These are phyloP conservation scores for Prunella fulvescens DNA, from an alignment of 2,113 vertebrate genomes.

Conservation along the genomic window DNA sequence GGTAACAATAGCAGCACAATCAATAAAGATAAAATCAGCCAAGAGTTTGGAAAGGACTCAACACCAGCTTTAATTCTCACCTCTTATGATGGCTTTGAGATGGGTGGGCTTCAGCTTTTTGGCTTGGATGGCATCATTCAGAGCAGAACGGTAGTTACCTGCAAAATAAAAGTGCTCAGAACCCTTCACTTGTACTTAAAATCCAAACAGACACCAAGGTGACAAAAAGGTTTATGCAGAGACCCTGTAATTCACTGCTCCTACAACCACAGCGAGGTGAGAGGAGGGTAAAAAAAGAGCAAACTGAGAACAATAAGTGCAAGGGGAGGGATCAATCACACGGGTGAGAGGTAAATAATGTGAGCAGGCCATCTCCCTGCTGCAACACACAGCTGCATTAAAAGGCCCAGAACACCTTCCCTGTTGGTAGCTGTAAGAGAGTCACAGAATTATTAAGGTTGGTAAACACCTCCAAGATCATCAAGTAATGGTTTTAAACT, in stretches of 20 bases:
- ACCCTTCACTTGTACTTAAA: background rate
- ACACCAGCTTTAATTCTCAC: slow-evolving; percentile 46
- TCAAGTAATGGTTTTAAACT: background rate
- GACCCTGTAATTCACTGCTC: background rate
- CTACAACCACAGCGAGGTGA: rapidly evolving
- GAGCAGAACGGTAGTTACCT: slow-evolving; percentile 93
- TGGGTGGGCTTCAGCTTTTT: slow-evolving; percentile 88
- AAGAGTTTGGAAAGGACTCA: background rate
- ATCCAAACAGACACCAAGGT: background rate
- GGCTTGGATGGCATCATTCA: slow-evolving; percentile 83
- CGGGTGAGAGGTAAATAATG: background rate
- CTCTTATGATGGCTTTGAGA: slow-evolving; percentile 90
- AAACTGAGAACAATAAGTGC: background rate
- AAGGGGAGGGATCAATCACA: background rate
- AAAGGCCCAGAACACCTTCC: background rate
- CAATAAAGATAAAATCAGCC: background rate
- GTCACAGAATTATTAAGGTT: background rate
- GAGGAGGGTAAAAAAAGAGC: background rate
- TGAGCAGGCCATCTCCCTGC: background rate
- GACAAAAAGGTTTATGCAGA: background rate
- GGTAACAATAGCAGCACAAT: background rate
- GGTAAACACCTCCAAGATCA: background rate
- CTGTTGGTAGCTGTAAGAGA: background rate
- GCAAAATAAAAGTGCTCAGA: background rate
- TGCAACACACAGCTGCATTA: background rate